Evolutionary conservation across 2,113 vertebrate species (phyloP).

Genomic region (Alces alces): DNA sequence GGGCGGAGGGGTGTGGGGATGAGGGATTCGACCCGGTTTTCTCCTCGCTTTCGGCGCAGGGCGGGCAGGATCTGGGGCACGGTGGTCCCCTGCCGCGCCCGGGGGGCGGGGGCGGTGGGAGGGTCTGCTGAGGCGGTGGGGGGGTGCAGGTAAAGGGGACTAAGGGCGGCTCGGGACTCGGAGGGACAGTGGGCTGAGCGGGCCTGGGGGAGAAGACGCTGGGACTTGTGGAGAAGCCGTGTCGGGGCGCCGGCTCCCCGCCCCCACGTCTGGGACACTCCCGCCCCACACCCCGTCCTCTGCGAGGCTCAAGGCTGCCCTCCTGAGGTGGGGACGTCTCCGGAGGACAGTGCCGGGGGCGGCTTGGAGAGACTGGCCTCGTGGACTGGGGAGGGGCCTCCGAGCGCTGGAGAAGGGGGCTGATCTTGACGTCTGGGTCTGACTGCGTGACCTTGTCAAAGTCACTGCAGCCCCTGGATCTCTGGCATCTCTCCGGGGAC

Average conservation of each 20-base stretch:
- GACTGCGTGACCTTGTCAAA: constrained; percentile 55
- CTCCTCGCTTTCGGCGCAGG: background rate
- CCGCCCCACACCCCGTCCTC: background rate
- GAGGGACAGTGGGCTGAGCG: background rate
- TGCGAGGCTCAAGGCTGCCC: background rate
- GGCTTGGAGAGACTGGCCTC: background rate
- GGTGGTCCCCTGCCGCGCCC: background rate
- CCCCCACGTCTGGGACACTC: background rate
- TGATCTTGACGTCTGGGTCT: background rate
- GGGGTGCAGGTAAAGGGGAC: background rate
- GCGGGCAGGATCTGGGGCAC: background rate
- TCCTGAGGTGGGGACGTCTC: background rate
- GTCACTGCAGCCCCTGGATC: background rate
- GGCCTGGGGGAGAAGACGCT: background rate
- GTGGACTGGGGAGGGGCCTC: background rate
- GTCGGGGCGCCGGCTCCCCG: background rate
- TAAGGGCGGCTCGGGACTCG: background rate
- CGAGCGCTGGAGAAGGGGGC: background rate
- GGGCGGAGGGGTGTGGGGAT: background rate
- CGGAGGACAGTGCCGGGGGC: background rate
- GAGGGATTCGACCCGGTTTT: background rate
- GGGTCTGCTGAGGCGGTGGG: background rate
- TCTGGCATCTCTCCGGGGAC: background rate
- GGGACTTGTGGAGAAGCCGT: background rate
- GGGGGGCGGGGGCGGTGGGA: background rate